Evolutionary conservation across 2,797 vertebrate species (phyloP).

Genomic region (Pseudocheirus occidentalis): DNA sequence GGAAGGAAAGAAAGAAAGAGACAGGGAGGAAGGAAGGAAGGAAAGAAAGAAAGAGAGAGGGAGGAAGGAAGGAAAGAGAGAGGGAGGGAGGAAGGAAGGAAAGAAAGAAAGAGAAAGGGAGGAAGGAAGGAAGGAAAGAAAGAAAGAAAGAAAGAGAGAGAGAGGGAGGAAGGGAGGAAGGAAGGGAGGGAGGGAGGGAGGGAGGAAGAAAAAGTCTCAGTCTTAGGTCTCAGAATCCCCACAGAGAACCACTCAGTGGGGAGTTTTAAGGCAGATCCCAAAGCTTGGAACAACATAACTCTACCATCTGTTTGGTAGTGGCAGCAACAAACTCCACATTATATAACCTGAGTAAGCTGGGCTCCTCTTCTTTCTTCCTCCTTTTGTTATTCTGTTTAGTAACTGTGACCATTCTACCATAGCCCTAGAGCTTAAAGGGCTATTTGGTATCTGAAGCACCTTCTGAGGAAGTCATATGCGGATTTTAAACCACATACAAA

Average conservation of each 20-base stretch:
- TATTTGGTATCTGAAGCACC: not conserved
- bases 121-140: too few species aligned
- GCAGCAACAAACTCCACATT: not conserved
- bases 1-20: not conserved
- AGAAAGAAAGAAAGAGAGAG: too few species aligned
- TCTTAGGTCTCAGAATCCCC: not conserved
- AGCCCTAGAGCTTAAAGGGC: not conserved
- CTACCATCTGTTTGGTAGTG: not conserved
- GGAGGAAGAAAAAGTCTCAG: not conserved
- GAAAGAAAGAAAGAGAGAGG: too few species aligned
- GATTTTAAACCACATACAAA: not conserved
- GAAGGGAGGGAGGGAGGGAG: too few species aligned
- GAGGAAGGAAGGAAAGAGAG: fast-evolving
- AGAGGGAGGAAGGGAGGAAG: too few species aligned
- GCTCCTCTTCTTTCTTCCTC: not conserved
- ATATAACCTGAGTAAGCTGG: not conserved
- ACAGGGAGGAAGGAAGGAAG: too few species aligned
- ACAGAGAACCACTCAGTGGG: not conserved
- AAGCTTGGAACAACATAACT: not conserved
- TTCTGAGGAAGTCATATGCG: not conserved
- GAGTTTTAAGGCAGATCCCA: not conserved
- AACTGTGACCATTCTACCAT: not conserved
- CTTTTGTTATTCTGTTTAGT: not conserved
- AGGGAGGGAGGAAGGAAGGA: too few species aligned
- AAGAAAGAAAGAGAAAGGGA: too few species aligned